Percentiles rank a stretch among this genome's conserved stretches.
Evolutionary conservation across 2,797 vertebrate genomes (phyloP).

Genomic region (Cephalopachus bancanus): DNA sequence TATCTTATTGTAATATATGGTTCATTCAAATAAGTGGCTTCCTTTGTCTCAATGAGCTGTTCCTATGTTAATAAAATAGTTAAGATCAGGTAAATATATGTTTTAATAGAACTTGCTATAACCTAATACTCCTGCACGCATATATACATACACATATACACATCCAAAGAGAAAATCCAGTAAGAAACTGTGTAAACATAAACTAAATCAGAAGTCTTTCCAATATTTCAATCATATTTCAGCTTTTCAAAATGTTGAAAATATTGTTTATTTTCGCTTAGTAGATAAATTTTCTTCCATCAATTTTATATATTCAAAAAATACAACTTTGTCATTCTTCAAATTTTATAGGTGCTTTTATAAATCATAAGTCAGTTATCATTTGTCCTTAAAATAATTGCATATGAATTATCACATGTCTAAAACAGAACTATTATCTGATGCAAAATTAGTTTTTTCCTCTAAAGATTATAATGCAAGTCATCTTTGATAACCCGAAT

Average conservation of each 20-base stretch:
- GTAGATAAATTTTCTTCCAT: not conserved
- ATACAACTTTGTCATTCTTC: not conserved
- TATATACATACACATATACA: not conserved
- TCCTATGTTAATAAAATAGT: not conserved
- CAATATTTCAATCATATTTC: not conserved
- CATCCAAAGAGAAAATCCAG: not conserved
- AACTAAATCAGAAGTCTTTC: not conserved
- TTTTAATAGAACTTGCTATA: not conserved
- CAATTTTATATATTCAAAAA: constrained; percentile 14
- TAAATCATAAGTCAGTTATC: not conserved
- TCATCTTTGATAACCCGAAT: not conserved
- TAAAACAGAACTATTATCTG: not conserved
- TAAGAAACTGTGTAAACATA: not conserved
- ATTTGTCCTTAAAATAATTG: constrained; percentile 2
- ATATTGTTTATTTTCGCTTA: not conserved
- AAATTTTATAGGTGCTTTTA: not conserved
- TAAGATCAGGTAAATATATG: not conserved
- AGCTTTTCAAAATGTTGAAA: not conserved
- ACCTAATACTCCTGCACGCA: not conserved
- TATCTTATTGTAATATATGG: not conserved
- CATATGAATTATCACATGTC: not conserved
- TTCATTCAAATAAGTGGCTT: not conserved
- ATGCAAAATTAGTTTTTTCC: not conserved
- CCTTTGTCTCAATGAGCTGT: constrained; percentile 19
- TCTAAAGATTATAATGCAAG: not conserved